Evolutionary conservation across 2,797 vertebrate species (phyloP), one percentile per base, ranked within the genome.

Genomic region (Eupleurogrammus muticus): DNA sequence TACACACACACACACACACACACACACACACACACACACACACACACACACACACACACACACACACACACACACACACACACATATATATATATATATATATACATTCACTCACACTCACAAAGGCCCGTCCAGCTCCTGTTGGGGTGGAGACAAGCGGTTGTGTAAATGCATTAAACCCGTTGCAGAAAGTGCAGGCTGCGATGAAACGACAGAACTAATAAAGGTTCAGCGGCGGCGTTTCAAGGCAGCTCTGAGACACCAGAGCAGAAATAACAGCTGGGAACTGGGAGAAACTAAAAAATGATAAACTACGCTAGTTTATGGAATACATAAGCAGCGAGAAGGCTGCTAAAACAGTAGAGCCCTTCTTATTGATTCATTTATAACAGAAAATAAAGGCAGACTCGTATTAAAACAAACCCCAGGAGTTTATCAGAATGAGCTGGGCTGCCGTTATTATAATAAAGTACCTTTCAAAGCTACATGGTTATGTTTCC

Each of bases 101-200:
- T n/a, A n/a, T n/a, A n/a, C n/a, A n/a, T n/a, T n/a, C 77, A 84
- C 87, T 81, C 86, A 62, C 36, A 60, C 81, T 72, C 47, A 81
- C 84, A 82, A 77, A 70, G 50, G 71, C 68, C 77, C 78, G 76
- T 78, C 49, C 58, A 71, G 69, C 70, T 32, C 35, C 40, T 64
- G 78, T 77, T 61, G 70, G 38, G 55, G 38, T 42, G 24, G 49
- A 70, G 48, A 79, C 59, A 70, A 50, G n/a, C 8, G 42, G 59
- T 53, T 24, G 36, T 50, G 71, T 47, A 57, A 79, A 70, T 57
- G 69, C 58, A 50, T 47, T n/a, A n/a, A n/a, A n/a, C n/a, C n/a
- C n/a, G n/a, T 70, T 47, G 56, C 23, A 62, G 63, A 80, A 75
- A 51, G 55, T 34, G 52, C 40, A 23, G 34, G 66, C 53, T 12